Conservation (phyloP, 2,113 vertebrate species). For the Rhadina sibilatrix region DNA sequence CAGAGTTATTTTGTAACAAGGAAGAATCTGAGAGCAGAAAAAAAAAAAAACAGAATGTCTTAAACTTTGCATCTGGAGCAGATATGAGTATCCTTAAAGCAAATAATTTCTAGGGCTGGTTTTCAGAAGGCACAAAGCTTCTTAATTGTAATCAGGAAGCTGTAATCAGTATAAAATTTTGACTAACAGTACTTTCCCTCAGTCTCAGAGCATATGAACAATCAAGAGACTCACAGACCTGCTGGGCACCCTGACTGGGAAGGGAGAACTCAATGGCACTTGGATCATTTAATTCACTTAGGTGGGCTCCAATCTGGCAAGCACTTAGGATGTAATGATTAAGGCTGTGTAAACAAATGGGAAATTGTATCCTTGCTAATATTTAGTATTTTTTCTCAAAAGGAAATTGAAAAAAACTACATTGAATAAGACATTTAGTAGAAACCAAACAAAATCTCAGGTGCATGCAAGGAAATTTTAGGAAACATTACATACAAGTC, state of each 20-base stretch:
- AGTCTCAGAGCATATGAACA: background rate
- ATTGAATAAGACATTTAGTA: background rate
- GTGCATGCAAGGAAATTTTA: background rate
- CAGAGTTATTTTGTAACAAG: background rate
- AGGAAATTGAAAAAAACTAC: background rate
- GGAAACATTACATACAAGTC: background rate
- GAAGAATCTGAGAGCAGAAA: background rate
- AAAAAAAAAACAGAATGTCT: background rate
- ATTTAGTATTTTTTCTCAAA: background rate
- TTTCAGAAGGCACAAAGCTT: conserved; percentile 19
- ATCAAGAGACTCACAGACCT: background rate
- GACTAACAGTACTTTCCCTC: background rate
- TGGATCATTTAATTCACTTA: conserved; percentile 20
- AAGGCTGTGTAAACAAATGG: conserved; percentile 9
- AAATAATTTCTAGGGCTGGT: background rate
- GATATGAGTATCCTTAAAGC: background rate
- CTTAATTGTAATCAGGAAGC: conserved; percentile 10
- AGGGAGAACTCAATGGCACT: conserved; percentile 7
- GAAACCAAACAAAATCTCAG: background rate
- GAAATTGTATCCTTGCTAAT: background rate
- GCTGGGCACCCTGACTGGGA: conserved; percentile 14
- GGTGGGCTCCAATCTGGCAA: background rate
- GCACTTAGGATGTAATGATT: background rate
- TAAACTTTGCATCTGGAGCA: background rate
- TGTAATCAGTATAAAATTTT: background rate